phyloP scores from a whole-genome alignment of 2,888 invertebrate genomes.

The Ashinkailepas kermadecensis region DNA sequence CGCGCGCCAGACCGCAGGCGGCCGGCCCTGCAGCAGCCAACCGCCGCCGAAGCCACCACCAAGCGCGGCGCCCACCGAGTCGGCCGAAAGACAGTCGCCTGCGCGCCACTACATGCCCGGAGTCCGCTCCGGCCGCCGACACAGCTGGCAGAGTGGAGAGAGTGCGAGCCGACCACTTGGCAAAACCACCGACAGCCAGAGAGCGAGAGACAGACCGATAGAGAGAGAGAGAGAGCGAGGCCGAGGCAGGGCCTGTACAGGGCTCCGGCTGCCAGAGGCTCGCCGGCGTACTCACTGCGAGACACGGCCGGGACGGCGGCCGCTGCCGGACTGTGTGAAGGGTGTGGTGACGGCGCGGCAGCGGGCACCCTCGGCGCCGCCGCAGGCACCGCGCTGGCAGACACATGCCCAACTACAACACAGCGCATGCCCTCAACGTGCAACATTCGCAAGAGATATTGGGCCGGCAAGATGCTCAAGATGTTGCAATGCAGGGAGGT shows the following conservation, averaged over 20 bases:
- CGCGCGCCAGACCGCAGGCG: no score
- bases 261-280: neutral
- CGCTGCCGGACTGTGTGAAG: neutral
- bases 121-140: no score
- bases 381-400: slow-evolving; percentile 15
- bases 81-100: no score
- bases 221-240: neutral
- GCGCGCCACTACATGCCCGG: no score
- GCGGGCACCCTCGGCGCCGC: slow-evolving; percentile 11
- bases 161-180: neutral
- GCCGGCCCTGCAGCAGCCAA: no score
- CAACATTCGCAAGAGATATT: neutral
- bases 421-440: slow-evolving; percentile 15
- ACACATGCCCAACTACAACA: slow-evolving; percentile 19
- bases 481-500: neutral
- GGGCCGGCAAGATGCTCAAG: neutral
- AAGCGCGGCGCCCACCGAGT: no score
- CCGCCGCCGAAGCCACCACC: no score
- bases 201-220: neutral
- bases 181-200: neutral
- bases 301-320: slow-evolving; percentile 19
- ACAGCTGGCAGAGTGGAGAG: neutral
- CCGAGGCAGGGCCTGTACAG: neutral
- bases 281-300: neutral
- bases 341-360: neutral